Evolutionary conservation across 2,888 invertebrate genomes (phyloP).

Genomic region (Hymenopus coronatus): DNA sequence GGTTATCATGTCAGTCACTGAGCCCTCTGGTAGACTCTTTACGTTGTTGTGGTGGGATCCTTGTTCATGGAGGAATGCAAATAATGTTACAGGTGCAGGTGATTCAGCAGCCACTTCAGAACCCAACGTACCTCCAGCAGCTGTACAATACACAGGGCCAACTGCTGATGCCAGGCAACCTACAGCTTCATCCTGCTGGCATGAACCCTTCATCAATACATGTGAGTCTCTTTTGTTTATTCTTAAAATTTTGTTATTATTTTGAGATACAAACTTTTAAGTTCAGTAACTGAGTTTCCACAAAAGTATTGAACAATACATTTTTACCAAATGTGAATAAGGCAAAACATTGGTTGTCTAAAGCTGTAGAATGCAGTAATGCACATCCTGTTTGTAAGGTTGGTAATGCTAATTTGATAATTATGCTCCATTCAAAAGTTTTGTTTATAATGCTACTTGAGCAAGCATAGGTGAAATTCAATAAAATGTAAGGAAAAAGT

Average conservation of each 20-base stretch:
- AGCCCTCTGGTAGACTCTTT: background rate
- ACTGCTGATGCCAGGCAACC: conserved; percentile 76
- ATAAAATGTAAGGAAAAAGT: no score
- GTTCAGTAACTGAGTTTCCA: no score
- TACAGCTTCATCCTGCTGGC: conserved; percentile 68
- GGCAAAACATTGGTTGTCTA: no score
- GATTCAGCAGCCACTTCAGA: conserved; percentile 77
- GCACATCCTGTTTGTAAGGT: no score
- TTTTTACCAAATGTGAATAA: no score
- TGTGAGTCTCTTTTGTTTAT: conserved; percentile 45
- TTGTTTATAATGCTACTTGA: no score
- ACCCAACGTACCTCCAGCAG: conserved; percentile 72
- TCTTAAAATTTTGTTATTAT: background rate
- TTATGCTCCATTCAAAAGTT: no score
- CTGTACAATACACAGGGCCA: conserved; percentile 74
- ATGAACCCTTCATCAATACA: conserved; percentile 77
- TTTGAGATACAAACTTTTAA: no score
- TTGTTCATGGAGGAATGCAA: background rate
- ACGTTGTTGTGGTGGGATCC: background rate
- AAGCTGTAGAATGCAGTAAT: no score
- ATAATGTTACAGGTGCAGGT: conserved; percentile 63
- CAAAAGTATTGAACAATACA: no score
- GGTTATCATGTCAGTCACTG: background rate
- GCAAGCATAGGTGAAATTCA: no score
- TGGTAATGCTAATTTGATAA: no score